Evolutionary conservation across 2,888 invertebrate genomes (phyloP).

Genomic region (Danaus chrysippus): DNA sequence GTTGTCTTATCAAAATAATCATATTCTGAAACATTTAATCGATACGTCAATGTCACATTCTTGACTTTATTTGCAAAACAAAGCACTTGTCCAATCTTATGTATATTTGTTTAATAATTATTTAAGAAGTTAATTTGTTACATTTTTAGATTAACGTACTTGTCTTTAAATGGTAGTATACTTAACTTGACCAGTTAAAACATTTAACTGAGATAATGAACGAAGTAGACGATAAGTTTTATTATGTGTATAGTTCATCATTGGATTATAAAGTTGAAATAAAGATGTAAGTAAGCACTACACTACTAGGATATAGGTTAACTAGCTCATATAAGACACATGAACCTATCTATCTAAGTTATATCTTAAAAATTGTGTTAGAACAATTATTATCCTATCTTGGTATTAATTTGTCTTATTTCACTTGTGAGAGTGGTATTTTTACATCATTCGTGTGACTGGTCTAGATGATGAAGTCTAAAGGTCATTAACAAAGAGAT

Average conservation of each 20-base stretch:
- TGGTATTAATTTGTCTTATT: too few species aligned
- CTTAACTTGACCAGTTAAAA: background rate
- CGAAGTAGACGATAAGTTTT: constrained; percentile 87
- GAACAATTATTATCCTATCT: too few species aligned
- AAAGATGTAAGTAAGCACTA: constrained; percentile 87
- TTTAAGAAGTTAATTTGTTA: background rate
- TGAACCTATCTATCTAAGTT: too few species aligned
- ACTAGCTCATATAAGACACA: too few species aligned
- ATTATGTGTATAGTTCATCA: constrained; percentile 95
- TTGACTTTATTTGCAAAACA: constrained; percentile 4
- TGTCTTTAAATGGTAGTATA: background rate
- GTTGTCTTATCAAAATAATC: too few species aligned
- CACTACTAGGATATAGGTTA: too few species aligned
- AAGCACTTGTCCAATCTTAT: background rate
- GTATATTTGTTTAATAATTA: background rate
- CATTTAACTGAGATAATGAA: constrained; percentile 75
- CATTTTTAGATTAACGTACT: background rate
- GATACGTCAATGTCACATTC: constrained; percentile 3
- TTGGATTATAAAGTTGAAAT: constrained; percentile 91
- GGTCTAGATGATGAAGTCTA: too few species aligned
- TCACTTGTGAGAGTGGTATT: too few species aligned
- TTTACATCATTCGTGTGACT: too few species aligned
- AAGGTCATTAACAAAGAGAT: too few species aligned
- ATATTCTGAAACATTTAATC: background rate
- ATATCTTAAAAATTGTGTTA: too few species aligned